These are phyloP conservation scores for Trochalopteron elliotii DNA, from an alignment of 2,113 vertebrate species.

Conservation along the genomic window DNA sequence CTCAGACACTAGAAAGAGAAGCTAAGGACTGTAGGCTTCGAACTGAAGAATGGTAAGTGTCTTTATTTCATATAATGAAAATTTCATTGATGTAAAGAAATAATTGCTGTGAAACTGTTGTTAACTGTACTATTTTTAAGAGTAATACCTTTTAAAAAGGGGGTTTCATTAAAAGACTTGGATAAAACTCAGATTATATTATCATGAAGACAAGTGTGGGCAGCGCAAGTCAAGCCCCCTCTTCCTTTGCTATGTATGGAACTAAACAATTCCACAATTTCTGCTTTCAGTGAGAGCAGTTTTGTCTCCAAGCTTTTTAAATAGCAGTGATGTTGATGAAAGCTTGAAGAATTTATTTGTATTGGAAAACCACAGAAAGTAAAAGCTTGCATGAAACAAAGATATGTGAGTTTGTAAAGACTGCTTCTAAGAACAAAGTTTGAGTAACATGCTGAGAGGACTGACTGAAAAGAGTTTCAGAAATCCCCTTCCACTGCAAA, in stretches of 20 bases:
- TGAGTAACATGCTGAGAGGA: not conserved
- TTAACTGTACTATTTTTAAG: not conserved
- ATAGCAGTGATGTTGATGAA: not conserved
- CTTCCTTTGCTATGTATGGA: not conserved
- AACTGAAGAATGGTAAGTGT: slow-evolving; percentile 91
- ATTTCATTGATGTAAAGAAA: not conserved
- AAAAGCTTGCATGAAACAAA: not conserved
- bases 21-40: slow-evolving; percentile 91
- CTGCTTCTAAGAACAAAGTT: not conserved
- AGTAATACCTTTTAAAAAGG: not conserved
- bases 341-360: not conserved
- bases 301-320: not conserved
- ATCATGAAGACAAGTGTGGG: not conserved
- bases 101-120: not conserved
- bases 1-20: slow-evolving; percentile 92
- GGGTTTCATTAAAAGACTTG: not conserved
- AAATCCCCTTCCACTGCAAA: not conserved
- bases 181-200: not conserved
- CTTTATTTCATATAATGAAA: slow-evolving; percentile 14
- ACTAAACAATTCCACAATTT: not conserved
- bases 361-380: not conserved
- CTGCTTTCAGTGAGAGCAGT: not conserved
- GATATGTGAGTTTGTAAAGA: not conserved
- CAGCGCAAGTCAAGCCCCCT: not conserved
- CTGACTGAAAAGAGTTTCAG: not conserved